A percentile compares a stretch with the other conserved stretches of the same genome.
Evolutionary conservation across 1,140 invertebrate genomes (phyloP).

Genomic region (Sycobia sp.): DNA sequence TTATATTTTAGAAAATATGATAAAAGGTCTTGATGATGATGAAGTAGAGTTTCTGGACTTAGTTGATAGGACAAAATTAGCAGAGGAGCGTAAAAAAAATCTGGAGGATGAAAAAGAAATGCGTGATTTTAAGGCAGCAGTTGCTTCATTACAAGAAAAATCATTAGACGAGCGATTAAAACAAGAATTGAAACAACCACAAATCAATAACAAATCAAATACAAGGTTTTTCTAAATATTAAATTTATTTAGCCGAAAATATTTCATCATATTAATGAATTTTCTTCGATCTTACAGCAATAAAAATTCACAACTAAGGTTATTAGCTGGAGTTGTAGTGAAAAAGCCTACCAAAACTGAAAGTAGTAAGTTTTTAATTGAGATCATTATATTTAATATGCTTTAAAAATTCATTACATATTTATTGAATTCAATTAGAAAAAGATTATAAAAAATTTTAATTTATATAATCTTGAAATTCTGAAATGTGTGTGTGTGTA

Average conservation of each 20-base stretch:
- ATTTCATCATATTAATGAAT: conserved; percentile 28
- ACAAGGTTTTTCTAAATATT: conserved; percentile 16
- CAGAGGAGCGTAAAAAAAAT: conserved; percentile 79
- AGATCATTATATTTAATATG: too few relatives aligned
- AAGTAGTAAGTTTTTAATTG: conserved; percentile 49
- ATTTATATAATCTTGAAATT: too few relatives aligned
- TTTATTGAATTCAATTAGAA: too few relatives aligned
- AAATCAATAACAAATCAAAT: conserved; percentile 45
- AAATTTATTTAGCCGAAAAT: neutral
- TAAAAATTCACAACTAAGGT: conserved; percentile 63
- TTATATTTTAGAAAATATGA: conserved; percentile 82
- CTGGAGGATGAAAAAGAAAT: conserved; percentile 82
- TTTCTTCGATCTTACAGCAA: too few relatives aligned
- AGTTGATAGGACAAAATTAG: conserved; percentile 83
- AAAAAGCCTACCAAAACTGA: conserved; percentile 64
- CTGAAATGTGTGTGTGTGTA: too few relatives aligned
- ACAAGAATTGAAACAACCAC: conserved; percentile 62
- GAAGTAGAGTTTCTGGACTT: conserved; percentile 92
- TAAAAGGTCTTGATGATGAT: conserved; percentile 92
- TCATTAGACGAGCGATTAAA: conserved; percentile 70
- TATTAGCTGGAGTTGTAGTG: conserved; percentile 67
- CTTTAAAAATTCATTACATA: too few relatives aligned
- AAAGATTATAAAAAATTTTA: too few relatives aligned
- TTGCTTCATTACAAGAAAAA: conserved; percentile 79
- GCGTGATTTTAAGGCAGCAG: conserved; percentile 78